These are phyloP conservation scores for Etheostoma nigrum DNA, from an alignment of 2,797 vertebrate genomes.

Conservation along the genomic window DNA sequence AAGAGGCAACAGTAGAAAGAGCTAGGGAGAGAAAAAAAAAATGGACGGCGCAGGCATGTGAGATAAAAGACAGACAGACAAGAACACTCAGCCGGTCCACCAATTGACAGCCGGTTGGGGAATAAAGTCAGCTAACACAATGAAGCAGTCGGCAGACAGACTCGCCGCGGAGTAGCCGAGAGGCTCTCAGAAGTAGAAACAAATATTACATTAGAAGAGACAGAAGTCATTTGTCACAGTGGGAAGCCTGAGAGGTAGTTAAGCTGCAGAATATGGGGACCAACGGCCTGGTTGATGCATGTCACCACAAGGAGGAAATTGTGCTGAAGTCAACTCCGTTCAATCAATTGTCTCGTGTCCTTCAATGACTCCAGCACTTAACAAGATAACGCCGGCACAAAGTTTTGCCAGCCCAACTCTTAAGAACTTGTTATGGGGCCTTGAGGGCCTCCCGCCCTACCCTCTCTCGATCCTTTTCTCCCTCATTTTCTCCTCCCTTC, in stretches of 20 bases:
- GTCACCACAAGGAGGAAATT: constrained; percentile 85
- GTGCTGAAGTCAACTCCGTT: constrained; percentile 89
- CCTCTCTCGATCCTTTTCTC: background rate
- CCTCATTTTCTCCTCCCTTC: constrained; percentile 17
- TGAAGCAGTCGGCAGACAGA: constrained; percentile 78
- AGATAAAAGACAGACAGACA: constrained; percentile 81
- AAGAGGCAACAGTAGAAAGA: constrained; percentile 55
- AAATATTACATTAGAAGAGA: constrained; percentile 89
- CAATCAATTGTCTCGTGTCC: constrained; percentile 84
- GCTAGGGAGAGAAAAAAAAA: constrained; percentile 11
- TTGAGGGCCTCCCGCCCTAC: constrained; percentile 40
- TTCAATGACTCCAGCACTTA: constrained; percentile 72
- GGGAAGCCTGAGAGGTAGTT: constrained; percentile 85
- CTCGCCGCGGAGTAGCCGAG: constrained; percentile 66
- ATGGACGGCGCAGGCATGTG: constrained; percentile 52
- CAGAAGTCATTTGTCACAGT: constrained; percentile 90
- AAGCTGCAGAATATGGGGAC: constrained; percentile 77
- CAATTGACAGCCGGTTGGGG: constrained; percentile 76
- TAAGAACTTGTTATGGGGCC: constrained; percentile 61
- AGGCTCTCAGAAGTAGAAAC: constrained; percentile 81
- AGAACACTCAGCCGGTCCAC: constrained; percentile 73
- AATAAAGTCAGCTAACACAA: constrained; percentile 82
- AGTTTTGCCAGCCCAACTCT: constrained; percentile 57
- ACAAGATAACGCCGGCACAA: constrained; percentile 61
- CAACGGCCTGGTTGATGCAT: constrained; percentile 75